Percentiles rank a stretch among this genome's conserved stretches.
These are phyloP conservation scores for Holotrichia oblita DNA, from an alignment of 1,140 invertebrate species.

Conservation along the genomic window DNA sequence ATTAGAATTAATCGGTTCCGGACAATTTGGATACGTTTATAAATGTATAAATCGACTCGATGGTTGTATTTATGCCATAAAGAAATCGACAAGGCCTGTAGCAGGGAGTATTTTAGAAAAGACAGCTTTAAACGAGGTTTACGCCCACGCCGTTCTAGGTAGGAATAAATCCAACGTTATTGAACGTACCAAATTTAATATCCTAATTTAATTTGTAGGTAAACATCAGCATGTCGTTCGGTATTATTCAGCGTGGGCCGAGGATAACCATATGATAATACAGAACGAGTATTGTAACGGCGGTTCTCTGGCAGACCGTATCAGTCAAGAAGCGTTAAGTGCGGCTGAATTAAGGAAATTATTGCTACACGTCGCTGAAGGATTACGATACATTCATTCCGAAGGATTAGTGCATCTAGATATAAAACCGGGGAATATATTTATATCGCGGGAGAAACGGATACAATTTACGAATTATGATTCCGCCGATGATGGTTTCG, in stretches of 20 bases:
- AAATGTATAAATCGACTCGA: slow-evolving; percentile 90
- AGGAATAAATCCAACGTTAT: slow-evolving; percentile 58
- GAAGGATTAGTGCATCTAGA: slow-evolving; percentile 91
- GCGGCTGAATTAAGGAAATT: slow-evolving; percentile 56
- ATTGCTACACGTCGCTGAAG: slow-evolving; percentile 76
- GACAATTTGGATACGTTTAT: slow-evolving; percentile 89
- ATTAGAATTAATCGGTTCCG: slow-evolving; percentile 79
- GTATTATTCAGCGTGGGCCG: slow-evolving; percentile 94
- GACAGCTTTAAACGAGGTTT: slow-evolving; percentile 89
- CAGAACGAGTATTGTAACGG: slow-evolving; percentile 94
- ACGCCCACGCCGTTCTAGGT: slow-evolving; percentile 87
- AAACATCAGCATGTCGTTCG: slow-evolving; percentile 90
- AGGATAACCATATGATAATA: slow-evolving; percentile 92
- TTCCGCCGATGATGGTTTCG: slow-evolving; percentile 80
- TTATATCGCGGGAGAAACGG: slow-evolving; percentile 75
- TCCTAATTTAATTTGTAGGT: slow-evolving; percentile 49
- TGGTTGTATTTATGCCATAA: slow-evolving; percentile 91
- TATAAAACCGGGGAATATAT: slow-evolving; percentile 93
- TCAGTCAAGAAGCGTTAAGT: slow-evolving; percentile 63
- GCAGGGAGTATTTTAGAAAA: slow-evolving; percentile 81
- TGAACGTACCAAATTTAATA: neutral
- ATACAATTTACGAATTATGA: slow-evolving; percentile 64
- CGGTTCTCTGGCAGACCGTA: slow-evolving; percentile 78
- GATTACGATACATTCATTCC: slow-evolving; percentile 85
- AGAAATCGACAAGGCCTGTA: slow-evolving; percentile 83